phyloP scores from a whole-genome alignment of 1,140 invertebrate genomes.

The Aphis craccivora region DNA sequence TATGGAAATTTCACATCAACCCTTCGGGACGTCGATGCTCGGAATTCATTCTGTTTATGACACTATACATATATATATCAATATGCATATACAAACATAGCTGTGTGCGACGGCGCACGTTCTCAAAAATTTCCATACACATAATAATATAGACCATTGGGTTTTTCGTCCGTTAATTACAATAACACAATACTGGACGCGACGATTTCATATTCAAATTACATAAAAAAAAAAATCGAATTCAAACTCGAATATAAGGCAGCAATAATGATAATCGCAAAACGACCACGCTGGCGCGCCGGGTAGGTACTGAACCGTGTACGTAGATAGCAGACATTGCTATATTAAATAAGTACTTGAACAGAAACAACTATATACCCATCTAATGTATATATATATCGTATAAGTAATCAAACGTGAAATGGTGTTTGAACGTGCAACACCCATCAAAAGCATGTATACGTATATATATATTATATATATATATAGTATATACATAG shows the following conservation, averaged over 20 bases:
- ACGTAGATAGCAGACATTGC: neutral
- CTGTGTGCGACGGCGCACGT: too few species aligned
- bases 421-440: neutral
- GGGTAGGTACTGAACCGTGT: neutral
- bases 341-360: neutral
- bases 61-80: neutral
- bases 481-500: neutral
- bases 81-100: too few species aligned
- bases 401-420: neutral
- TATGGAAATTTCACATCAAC: conserved; percentile 48
- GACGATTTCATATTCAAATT: conserved; percentile 25
- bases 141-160: conserved; percentile 42
- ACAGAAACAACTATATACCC: neutral
- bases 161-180: conserved; percentile 45
- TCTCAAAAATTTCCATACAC: conserved; percentile 36
- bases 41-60: conserved; percentile 46
- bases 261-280: conserved; percentile 34
- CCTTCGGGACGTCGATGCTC: conserved; percentile 20
- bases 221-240: conserved; percentile 4
- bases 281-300: neutral
- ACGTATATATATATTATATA: neutral
- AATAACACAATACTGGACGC: conserved; percentile 31
- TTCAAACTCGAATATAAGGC: neutral
- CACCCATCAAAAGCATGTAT: neutral
- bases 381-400: neutral